Percentiles rank a stretch among this genome's conserved stretches.
phyloP scores from a whole-genome alignment of 1,140 invertebrate species.

The Holotrichia oblita region DNA sequence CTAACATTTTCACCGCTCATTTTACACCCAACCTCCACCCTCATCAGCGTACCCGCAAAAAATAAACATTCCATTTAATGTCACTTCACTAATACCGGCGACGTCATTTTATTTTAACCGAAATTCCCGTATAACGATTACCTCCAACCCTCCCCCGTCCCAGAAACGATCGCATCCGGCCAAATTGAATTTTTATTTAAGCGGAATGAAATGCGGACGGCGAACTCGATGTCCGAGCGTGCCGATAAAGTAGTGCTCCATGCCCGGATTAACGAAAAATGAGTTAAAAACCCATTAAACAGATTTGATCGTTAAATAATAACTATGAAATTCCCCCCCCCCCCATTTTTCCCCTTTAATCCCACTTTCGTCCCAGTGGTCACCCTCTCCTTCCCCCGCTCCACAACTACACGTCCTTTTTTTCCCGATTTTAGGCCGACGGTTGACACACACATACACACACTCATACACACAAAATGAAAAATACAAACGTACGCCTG shows the following conservation, averaged over 20 bases:
- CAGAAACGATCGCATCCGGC: no score
- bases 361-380: background rate
- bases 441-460: no score
- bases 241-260: background rate
- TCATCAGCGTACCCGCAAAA: background rate
- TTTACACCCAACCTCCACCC: no score
- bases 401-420: no score
- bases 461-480: no score
- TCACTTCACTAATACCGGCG: background rate
- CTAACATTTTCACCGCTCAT: no score
- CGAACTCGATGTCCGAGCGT: no score
- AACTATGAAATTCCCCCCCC: background rate
- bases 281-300: background rate
- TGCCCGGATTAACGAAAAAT: background rate
- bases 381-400: background rate
- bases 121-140: background rate
- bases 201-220: background rate
- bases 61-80: background rate
- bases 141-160: no score
- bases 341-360: background rate
- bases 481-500: no score
- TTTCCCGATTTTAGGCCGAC: no score
- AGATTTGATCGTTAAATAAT: background rate
- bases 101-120: background rate
- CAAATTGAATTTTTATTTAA: constrained; percentile 10